Percentiles rank a stretch among this genome's conserved stretches.
Conservation (phyloP, 2,888 invertebrate species). For the Anoplius nigerrimus region DNA sequence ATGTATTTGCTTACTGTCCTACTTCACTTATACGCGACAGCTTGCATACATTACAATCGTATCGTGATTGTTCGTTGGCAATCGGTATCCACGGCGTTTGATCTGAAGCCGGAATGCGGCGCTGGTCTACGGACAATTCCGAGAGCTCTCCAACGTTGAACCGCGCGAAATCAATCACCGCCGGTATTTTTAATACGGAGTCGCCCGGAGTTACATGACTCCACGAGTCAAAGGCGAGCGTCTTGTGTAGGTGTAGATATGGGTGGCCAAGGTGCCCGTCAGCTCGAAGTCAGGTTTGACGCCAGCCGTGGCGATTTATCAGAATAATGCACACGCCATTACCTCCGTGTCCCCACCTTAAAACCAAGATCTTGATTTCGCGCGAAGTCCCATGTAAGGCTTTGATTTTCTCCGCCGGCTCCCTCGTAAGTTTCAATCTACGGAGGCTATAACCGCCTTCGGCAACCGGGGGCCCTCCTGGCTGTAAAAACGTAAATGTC, state of each 20-base stretch:
- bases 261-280: slow-evolving; percentile 62
- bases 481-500: slow-evolving; percentile 3
- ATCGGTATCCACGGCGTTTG: too few relatives aligned
- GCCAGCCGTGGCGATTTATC: slow-evolving; percentile 71
- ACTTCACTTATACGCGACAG: too few relatives aligned
- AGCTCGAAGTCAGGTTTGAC: slow-evolving; percentile 70
- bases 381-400: slow-evolving; percentile 62
- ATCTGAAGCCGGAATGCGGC: too few relatives aligned
- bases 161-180: too few relatives aligned
- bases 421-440: slow-evolving; percentile 50
- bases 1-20: too few relatives aligned
- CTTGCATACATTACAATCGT: too few relatives aligned
- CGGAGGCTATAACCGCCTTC: slow-evolving; percentile 25
- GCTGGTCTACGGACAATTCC: too few relatives aligned
- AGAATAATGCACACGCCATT: slow-evolving; percentile 74
- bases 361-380: slow-evolving; percentile 70
- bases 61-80: too few relatives aligned
- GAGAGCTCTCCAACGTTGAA: too few relatives aligned
- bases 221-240: background rate
- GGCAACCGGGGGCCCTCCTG: slow-evolving; percentile 27
- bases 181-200: background rate
- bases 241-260: slow-evolving; percentile 46
- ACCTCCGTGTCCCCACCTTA: slow-evolving; percentile 69
- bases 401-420: slow-evolving; percentile 53
- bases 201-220: background rate